A percentile compares a stretch with the other conserved stretches of the same genome.
These are phyloP conservation scores for Aphaenogaster ashmeadi DNA, from an alignment of 1,140 invertebrate genomes.

Conservation along the genomic window DNA sequence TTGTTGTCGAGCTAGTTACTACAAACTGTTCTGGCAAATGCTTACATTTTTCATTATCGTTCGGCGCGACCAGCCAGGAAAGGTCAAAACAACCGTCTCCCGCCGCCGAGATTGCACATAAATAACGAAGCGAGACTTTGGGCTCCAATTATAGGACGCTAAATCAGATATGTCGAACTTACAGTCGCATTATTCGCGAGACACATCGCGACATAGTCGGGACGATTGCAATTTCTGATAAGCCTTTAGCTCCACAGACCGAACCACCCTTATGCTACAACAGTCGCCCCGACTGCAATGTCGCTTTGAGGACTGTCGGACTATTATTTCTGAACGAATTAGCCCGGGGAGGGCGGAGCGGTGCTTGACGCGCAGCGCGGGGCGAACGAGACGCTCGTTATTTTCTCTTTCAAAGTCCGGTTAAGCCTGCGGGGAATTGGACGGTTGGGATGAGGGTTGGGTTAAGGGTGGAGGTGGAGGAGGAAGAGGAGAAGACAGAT, in stretches of 20 bases:
- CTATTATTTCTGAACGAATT: constrained; percentile 67
- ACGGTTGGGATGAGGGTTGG: constrained; percentile 23
- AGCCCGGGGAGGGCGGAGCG: constrained; percentile 18
- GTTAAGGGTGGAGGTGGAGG: neutral
- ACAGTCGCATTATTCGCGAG: constrained; percentile 45
- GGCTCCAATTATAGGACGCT: constrained; percentile 44
- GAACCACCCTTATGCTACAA: constrained; percentile 11
- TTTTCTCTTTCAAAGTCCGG: constrained; percentile 51
- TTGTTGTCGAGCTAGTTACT: neutral
- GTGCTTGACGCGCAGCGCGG: constrained; percentile 26
- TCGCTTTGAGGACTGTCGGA: constrained; percentile 56
- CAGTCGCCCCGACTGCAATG: constrained; percentile 21
- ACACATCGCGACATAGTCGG: constrained; percentile 27
- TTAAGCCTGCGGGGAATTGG: constrained; percentile 62
- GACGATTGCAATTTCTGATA: constrained; percentile 61
- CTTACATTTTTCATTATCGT: constrained; percentile 21
- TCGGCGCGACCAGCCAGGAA: neutral
- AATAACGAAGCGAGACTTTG: constrained; percentile 36
- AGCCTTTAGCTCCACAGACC: constrained; percentile 28
- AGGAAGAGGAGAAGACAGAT: constrained; percentile 46
- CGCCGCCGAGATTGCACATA: constrained; percentile 21
- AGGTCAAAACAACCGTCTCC: neutral
- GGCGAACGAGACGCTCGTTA: constrained; percentile 59
- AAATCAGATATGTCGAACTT: constrained; percentile 52
- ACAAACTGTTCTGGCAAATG: no score